phyloP scores from a whole-genome alignment of 2,113 vertebrate genomes.

The Antennarius striatus region DNA sequence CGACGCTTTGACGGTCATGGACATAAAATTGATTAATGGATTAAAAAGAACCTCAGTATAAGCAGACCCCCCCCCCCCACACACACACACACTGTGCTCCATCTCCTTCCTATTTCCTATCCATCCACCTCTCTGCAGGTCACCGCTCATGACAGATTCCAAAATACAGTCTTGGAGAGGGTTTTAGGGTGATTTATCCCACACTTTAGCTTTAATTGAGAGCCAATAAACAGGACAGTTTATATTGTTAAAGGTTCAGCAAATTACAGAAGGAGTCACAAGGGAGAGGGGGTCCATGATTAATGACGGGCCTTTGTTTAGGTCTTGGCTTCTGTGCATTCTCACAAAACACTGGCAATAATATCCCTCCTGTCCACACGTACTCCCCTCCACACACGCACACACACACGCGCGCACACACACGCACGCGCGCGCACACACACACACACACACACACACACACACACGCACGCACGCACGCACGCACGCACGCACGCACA shows the following conservation, averaged over 20 bases:
- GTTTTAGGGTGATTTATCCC: slow-evolving; percentile 65
- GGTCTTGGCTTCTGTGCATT: slow-evolving; percentile 40
- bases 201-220: slow-evolving; percentile 54
- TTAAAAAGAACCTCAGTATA: slow-evolving; percentile 4
- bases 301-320: slow-evolving; percentile 41
- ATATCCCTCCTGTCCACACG: slow-evolving; percentile 14
- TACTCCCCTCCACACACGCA: neutral
- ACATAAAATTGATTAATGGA: slow-evolving; percentile 48
- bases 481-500: slow-evolving; percentile 3
- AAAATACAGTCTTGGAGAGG: slow-evolving; percentile 55
- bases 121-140: slow-evolving; percentile 47
- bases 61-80: slow-evolving; percentile 10
- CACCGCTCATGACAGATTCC: slow-evolving; percentile 40
- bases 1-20: slow-evolving; percentile 1
- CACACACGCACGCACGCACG: neutral
- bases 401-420: neutral
- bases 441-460: neutral
- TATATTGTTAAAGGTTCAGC: slow-evolving; percentile 60
- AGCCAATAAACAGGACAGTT: slow-evolving; percentile 66
- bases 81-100: slow-evolving; percentile 20
- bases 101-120: slow-evolving; percentile 42
- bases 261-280: slow-evolving; percentile 53
- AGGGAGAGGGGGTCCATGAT: slow-evolving; percentile 46
- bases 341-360: slow-evolving; percentile 26
- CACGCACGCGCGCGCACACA: neutral